Conservation (phyloP, 2,888 invertebrate species). For the Deroplatys truncata region DNA sequence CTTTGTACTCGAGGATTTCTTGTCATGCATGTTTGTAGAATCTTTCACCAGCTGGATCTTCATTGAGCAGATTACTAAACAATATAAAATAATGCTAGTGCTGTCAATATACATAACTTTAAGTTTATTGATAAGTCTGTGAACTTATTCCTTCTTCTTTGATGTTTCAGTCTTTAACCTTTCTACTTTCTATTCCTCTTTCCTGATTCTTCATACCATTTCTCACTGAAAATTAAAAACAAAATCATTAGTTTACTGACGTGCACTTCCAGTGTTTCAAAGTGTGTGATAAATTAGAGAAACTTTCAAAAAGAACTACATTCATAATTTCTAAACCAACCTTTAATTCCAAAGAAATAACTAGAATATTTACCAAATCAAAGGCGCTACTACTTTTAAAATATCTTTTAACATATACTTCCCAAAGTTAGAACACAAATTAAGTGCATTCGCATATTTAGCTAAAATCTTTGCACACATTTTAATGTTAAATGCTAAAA, state of each 20-base stretch:
- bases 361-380: no score
- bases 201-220: slow-evolving; percentile 58
- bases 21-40: background rate
- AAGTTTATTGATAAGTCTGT: background rate
- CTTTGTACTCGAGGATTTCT: background rate
- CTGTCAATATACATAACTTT: background rate
- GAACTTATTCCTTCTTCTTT: background rate
- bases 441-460: no score
- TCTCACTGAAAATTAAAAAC: slow-evolving; percentile 56
- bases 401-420: no score
- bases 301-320: no score
- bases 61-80: background rate
- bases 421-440: no score
- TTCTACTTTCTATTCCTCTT: slow-evolving; percentile 32
- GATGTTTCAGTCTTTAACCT: background rate
- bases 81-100: background rate
- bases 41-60: background rate
- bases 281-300: no score
- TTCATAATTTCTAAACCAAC: no score
- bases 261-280: no score
- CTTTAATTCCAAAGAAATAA: no score
- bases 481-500: no score
- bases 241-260: background rate
- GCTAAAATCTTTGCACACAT: no score
- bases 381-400: no score